These are phyloP conservation scores for Epsilonema sp. DNA, from an alignment of 2,888 invertebrate species.

Conservation along the genomic window DNA sequence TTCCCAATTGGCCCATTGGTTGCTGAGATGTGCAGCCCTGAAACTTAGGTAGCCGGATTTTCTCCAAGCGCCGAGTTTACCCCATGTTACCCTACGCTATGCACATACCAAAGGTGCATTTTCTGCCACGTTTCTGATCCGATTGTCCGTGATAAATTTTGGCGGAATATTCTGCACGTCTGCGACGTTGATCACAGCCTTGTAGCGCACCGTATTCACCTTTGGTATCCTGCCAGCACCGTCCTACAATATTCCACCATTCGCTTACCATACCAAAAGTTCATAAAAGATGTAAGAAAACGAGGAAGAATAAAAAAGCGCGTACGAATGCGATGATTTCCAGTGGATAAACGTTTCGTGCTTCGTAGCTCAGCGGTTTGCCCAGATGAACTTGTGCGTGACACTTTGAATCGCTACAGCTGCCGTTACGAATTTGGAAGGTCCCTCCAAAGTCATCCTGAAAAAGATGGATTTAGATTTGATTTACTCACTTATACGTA, in stretches of 20 bases:
- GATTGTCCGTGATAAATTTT: constrained; percentile 50
- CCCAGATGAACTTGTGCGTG: constrained; percentile 26
- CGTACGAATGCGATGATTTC: constrained; percentile 51
- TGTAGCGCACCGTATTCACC: constrained; percentile 22
- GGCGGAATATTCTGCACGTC: constrained; percentile 82
- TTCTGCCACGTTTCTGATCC: constrained; percentile 62
- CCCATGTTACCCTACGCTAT: no score
- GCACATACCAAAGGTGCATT: constrained; percentile 45
- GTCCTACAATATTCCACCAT: constrained; percentile 5
- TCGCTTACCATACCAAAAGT: no score
- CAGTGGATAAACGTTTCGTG: constrained; percentile 69
- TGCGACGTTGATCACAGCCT: constrained; percentile 59
- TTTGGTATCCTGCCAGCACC: constrained; percentile 6
- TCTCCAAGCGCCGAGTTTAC: no score
- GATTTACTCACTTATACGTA: no score
- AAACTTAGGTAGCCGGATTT: no score
- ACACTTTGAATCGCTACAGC: constrained; percentile 8
- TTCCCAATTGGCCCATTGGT: no score
- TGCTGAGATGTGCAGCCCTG: no score
- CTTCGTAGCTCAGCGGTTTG: constrained; percentile 50
- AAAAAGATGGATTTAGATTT: no score
- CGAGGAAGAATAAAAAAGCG: no score
- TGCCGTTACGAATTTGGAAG: constrained; percentile 3
- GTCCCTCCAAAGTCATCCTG: constrained; percentile 4
- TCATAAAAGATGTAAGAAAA: no score